Evolutionary conservation across 1,140 invertebrate species (phyloP).

Genomic region (Drosophila sproati): DNA sequence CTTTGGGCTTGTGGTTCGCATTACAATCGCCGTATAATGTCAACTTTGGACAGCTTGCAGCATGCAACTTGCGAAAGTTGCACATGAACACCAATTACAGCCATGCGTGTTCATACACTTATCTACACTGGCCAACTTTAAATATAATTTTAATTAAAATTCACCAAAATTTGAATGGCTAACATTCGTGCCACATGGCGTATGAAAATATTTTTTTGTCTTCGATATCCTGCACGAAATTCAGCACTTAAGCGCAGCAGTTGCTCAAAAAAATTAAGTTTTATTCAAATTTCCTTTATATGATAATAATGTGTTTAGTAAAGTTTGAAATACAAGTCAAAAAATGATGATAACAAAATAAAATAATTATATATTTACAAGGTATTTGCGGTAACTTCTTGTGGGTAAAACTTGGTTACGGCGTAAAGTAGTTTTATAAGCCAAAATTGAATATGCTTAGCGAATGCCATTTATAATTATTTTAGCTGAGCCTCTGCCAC

Average conservation of each 20-base stretch:
- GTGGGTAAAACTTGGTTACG: not conserved
- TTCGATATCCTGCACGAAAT: not conserved
- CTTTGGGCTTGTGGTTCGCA: slow-evolving; percentile 7
- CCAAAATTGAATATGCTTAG: slow-evolving; percentile 12
- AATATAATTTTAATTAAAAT: slow-evolving; percentile 65
- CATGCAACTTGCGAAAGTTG: slow-evolving; percentile 11
- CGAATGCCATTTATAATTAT: slow-evolving; percentile 65
- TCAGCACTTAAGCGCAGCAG: not conserved
- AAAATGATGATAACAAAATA: too few relatives aligned
- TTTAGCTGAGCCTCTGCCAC: slow-evolving; percentile 49
- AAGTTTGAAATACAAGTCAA: not conserved
- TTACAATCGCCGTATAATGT: slow-evolving; percentile 47
- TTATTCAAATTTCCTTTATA: not conserved
- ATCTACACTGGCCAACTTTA: slow-evolving; percentile 40
- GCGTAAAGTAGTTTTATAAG: not conserved
- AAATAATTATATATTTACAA: too few relatives aligned
- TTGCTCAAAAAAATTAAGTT: not conserved
- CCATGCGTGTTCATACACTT: slow-evolving; percentile 61
- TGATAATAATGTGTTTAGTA: not conserved
- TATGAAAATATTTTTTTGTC: slow-evolving; percentile 42
- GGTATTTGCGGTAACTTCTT: too few relatives aligned
- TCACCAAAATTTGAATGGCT: slow-evolving; percentile 43
- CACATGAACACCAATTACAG: slow-evolving; percentile 61
- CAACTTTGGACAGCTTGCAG: slow-evolving; percentile 47
- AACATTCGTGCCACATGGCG: slow-evolving; percentile 58